phyloP scores from a whole-genome alignment of 2,113 vertebrate genomes.

The Heterotis niloticus region DNA sequence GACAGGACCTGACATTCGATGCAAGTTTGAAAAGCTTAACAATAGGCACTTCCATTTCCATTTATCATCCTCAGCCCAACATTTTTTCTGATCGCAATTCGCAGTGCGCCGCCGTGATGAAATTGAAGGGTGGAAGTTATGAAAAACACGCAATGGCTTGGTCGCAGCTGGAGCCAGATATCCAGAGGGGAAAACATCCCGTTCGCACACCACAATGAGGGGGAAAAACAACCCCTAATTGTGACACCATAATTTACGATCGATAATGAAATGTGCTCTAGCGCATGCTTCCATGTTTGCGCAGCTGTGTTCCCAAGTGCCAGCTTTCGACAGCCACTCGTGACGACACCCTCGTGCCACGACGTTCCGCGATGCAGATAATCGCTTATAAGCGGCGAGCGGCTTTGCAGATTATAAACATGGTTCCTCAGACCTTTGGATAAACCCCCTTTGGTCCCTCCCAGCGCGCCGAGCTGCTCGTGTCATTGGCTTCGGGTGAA shows the following conservation, averaged over 20 bases:
- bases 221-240: slow-evolving; percentile 39
- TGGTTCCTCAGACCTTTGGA: not conserved
- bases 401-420: not conserved
- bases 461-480: not conserved
- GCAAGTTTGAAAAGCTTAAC: not conserved
- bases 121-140: slow-evolving; percentile 51
- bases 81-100: slow-evolving; percentile 49
- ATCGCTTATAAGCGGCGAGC: not conserved
- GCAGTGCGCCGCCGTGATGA: slow-evolving; percentile 38
- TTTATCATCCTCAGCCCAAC: slow-evolving; percentile 8
- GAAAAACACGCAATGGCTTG: slow-evolving; percentile 45
- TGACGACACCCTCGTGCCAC: no score
- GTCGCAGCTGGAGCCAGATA: slow-evolving; percentile 31
- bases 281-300: slow-evolving; percentile 34
- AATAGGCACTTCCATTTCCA: slow-evolving; percentile 35
- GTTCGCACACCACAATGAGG: slow-evolving; percentile 50
- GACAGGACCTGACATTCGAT: not conserved
- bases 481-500: no score
- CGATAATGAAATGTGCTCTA: slow-evolving; percentile 42
- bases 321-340: not conserved
- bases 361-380: no score
- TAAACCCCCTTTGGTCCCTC: not conserved
- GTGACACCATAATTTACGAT: slow-evolving; percentile 56
- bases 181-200: slow-evolving; percentile 45
- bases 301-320: not conserved